Evolutionary conservation across 2,113 vertebrate species (phyloP).

Genomic region (Onychostoma macrolepis): DNA sequence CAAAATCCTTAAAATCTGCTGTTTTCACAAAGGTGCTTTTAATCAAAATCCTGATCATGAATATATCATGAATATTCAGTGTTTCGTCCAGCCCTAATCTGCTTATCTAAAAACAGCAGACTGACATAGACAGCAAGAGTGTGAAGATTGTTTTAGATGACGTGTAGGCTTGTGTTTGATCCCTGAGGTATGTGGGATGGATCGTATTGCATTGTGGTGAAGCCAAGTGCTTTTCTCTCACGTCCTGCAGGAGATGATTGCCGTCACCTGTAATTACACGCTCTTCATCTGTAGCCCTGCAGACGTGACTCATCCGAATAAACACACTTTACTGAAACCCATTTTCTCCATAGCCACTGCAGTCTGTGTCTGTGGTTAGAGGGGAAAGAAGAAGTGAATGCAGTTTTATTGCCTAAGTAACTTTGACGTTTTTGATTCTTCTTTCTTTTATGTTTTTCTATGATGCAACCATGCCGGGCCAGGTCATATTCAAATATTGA

Average conservation of each 20-base stretch:
- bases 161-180: conserved; percentile 35
- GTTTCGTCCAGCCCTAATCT: background rate
- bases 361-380: conserved; percentile 19
- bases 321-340: background rate
- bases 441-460: conserved; percentile 21
- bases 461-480: conserved; percentile 1
- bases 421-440: conserved; percentile 1
- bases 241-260: conserved; percentile 33
- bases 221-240: conserved; percentile 31
- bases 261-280: conserved; percentile 55
- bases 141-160: conserved; percentile 18
- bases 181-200: conserved; percentile 41
- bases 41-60: background rate
- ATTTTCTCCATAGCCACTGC: background rate
- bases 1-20: background rate
- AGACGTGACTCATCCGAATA: conserved; percentile 37
- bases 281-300: conserved; percentile 23
- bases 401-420: background rate
- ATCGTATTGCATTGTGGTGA: conserved; percentile 25
- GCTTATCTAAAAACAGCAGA: conserved; percentile 1
- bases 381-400: background rate
- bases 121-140: background rate
- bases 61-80: background rate
- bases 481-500: conserved; percentile 25
- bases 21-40: background rate